phyloP scores from a whole-genome alignment of 2,797 vertebrate species.

The Petrocephalus sullivani region DNA sequence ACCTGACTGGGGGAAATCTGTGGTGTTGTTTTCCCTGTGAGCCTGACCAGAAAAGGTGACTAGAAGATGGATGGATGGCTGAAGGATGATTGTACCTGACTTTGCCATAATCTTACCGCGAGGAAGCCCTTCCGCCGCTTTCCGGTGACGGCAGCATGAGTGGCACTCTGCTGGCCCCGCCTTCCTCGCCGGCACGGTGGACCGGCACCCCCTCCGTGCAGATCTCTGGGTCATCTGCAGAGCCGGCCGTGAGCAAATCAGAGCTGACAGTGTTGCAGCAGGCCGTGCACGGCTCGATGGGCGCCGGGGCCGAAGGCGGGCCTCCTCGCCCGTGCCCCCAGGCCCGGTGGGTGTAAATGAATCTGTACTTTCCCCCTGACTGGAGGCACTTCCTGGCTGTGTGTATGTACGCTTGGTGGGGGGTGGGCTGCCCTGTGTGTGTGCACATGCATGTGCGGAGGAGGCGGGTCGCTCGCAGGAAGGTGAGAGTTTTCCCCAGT shows the following conservation, averaged over 20 bases:
- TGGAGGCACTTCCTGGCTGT: neutral
- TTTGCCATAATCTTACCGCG: neutral
- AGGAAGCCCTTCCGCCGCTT: neutral
- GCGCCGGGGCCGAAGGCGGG: slow-evolving; percentile 50
- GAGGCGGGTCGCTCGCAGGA: neutral
- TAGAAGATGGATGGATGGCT: neutral
- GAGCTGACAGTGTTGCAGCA: slow-evolving; percentile 51
- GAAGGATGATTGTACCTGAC: neutral
- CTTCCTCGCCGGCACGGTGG: neutral
- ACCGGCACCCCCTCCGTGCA: neutral
- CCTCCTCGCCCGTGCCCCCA: slow-evolving; percentile 42
- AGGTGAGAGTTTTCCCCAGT: neutral
- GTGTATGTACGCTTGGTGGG: neutral
- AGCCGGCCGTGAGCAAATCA: slow-evolving; percentile 44
- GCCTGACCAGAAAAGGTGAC: neutral
- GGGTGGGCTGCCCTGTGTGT: neutral
- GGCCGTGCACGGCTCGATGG: slow-evolving; percentile 48
- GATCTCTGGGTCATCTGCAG: neutral
- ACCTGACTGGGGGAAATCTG: neutral
- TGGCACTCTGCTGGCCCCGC: neutral
- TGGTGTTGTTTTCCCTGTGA: neutral
- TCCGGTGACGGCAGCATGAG: neutral
- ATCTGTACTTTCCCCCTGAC: slow-evolving; percentile 40
- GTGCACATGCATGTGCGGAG: too few relatives aligned
- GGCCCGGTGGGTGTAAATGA: slow-evolving; percentile 49